Base-by-base conservation (phyloP, 2,113 vertebrate genomes). In the Otocyon megalotis region DNA sequence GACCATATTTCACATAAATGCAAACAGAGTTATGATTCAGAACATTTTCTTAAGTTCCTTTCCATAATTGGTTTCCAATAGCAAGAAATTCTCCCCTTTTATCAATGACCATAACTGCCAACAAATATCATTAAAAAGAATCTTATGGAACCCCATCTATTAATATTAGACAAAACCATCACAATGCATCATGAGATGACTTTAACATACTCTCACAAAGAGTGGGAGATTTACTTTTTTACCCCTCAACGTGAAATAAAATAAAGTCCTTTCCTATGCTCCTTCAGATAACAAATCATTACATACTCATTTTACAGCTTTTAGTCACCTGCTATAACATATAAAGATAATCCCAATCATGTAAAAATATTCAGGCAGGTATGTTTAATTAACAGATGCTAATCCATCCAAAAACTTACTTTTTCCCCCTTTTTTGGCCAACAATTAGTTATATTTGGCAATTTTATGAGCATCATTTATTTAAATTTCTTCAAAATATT, bases 1-100 rank as follows among this genome's bases (percentile, higher is more conserved):
- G 95, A 98, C 97, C 97, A 88, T 97, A 98, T 97, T 98, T 98
- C 98, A 99, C 98, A 99, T 98, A 98, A 98, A 99, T 98, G 98
- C 97, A 98, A 98, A 98, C 95, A 98, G 96, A 98, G 94, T 97
- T 98, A 98, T 98, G 96, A 96, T 98, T 98, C 97, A 97, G 97
- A 98, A 98, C 96, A 98, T 98, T 97, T 95, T 98, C 87, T 94
- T 96, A 95, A 97, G 91, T 97, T 88, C 89, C 95, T 97, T 96
- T 60, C 90, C 87, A 92, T 97, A 98, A 97, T 20, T 98, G 96
- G 93, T 95, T 98, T 17, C 15, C 93, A 97, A 98, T 83, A 98
- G 97, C 95, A 97, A 98, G 95, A 94, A 95, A 97, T 95, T 90
- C 98, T 97, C 83, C 90, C 86, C 81, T 43, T 97, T 98, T 98